Percentiles rank a stretch among this genome's conserved stretches.
Conservation (phyloP, 2,113 vertebrate species). For the Trinectes maculatus region DNA sequence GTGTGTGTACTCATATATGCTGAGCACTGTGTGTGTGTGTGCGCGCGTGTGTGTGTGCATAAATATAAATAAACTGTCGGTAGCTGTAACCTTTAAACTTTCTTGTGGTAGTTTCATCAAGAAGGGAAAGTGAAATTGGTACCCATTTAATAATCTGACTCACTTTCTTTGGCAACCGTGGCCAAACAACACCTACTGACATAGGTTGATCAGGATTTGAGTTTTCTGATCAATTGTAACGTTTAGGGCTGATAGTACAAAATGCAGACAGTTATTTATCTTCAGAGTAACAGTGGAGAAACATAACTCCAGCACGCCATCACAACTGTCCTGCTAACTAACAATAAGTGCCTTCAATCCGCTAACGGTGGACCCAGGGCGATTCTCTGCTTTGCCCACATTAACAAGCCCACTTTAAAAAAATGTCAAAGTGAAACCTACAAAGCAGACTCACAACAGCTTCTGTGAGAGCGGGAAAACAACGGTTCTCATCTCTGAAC, state of each 20-base stretch:
- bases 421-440: not conserved
- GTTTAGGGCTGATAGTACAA: not conserved
- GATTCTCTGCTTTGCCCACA: not conserved
- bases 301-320: slow-evolving; percentile 3
- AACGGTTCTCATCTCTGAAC: not conserved
- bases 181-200: not conserved
- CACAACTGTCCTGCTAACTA: not conserved
- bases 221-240: not conserved
- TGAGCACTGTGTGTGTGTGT: no score
- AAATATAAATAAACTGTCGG: no score
- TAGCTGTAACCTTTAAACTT: no score
- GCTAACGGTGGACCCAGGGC: not conserved
- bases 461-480: not conserved
- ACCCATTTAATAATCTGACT: no score
- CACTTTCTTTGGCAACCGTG: not conserved
- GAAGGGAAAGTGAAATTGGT: no score
- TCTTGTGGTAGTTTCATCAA: no score
- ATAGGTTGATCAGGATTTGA: not conserved
- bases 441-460: not conserved
- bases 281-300: not conserved
- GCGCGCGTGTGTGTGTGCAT: no score
- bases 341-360: not conserved
- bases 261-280: not conserved
- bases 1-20: no score
- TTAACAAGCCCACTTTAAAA: no score